Conservation (phyloP, 2,888 invertebrate genomes). For the Sinodicranocentrus sp. region DNA sequence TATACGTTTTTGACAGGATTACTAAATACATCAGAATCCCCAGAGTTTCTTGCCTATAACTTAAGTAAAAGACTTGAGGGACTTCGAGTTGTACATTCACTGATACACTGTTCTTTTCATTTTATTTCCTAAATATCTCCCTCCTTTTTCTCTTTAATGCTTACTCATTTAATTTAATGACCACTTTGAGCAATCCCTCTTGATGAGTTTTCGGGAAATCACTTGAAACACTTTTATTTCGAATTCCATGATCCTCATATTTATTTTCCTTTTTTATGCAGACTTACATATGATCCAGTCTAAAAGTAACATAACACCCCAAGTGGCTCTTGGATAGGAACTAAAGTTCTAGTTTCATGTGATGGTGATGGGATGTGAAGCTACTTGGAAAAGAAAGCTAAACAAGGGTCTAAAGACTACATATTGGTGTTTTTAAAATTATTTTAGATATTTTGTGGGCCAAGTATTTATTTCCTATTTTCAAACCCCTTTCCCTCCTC, state of each 20-base stretch:
- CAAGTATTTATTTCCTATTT: no score
- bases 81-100: not conserved
- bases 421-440: no score
- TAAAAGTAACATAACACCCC: no score
- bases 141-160: constrained; percentile 11
- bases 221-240: constrained; percentile 24
- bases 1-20: constrained; percentile 27
- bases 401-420: no score
- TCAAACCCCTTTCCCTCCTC: no score
- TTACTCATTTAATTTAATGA: constrained; percentile 32
- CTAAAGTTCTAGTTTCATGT: no score
- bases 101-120: constrained; percentile 6
- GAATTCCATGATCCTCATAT: not conserved
- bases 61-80: constrained; percentile 23
- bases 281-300: no score
- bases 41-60: constrained; percentile 8
- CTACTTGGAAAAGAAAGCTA: no score
- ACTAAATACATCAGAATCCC: constrained; percentile 22
- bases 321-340: no score
- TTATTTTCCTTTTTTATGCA: no score
- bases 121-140: constrained; percentile 7
- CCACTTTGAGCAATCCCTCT: constrained; percentile 29
- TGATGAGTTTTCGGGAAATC: constrained; percentile 24
- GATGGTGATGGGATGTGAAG: no score
- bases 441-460: no score